Evolutionary conservation across 2,888 invertebrate species (phyloP).

Genomic region (Tryphoninae sp.): DNA sequence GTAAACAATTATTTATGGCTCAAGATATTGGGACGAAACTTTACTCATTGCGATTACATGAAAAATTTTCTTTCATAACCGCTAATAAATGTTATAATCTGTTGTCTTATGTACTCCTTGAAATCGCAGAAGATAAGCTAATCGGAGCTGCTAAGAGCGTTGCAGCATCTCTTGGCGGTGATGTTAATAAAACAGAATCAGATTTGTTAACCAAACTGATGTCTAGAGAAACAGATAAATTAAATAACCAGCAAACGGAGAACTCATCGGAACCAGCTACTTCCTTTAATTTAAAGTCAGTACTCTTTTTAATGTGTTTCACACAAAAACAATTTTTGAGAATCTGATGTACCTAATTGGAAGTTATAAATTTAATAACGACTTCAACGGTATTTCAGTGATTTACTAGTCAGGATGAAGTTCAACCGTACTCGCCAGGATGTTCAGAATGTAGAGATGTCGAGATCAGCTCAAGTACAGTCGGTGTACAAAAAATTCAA

Average conservation of each 20-base stretch:
- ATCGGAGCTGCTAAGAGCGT: conserved; percentile 87
- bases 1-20: neutral
- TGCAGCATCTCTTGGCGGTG: conserved; percentile 87
- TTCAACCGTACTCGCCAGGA: conserved; percentile 84
- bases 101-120: neutral
- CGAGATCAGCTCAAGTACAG: conserved; percentile 68
- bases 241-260: neutral
- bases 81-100: neutral
- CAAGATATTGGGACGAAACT: neutral
- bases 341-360: neutral
- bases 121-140: conserved; percentile 79
- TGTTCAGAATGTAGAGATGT: conserved; percentile 69
- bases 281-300: conserved; percentile 57
- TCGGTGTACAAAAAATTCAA: conserved; percentile 39
- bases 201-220: conserved; percentile 88
- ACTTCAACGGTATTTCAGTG: conserved; percentile 82
- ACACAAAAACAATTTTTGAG: conserved; percentile 16
- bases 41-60: neutral
- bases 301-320: neutral
- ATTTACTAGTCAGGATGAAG: conserved; percentile 90
- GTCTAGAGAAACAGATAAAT: conserved; percentile 75
- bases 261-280: neutral
- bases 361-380: neutral
- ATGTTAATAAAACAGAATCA: conserved; percentile 87
- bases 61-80: neutral